phyloP scores from a whole-genome alignment of 1,140 invertebrate species.

The Diachasma alloeum region DNA sequence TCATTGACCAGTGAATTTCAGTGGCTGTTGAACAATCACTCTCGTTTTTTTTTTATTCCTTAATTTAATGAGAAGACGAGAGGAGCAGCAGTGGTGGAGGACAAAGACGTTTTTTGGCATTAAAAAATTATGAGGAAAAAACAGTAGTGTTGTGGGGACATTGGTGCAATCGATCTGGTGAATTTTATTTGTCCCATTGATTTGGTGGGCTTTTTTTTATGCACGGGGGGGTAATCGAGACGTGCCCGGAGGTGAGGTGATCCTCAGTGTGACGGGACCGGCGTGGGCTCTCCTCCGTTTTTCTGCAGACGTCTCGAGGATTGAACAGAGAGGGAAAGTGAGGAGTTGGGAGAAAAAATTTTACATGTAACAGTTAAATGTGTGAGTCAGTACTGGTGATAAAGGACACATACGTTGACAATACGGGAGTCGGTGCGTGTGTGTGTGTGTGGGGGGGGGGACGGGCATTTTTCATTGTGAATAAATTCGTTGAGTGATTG shows the following conservation, averaged over 20 bases:
- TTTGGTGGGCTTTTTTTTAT: not conserved
- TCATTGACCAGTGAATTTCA: not conserved
- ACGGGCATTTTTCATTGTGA: not conserved
- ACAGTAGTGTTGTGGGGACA: not conserved
- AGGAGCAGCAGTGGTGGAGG: slow-evolving; percentile 1
- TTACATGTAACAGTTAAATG: not conserved
- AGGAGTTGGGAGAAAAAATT: not conserved
- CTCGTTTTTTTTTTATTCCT: slow-evolving; percentile 24
- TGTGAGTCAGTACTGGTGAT: not conserved
- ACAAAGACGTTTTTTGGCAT: not conserved
- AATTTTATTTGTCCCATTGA: not conserved
- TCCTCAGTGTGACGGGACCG: slow-evolving; percentile 2
- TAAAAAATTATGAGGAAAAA: not conserved
- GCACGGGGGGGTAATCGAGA: not conserved
- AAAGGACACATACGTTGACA: not conserved
- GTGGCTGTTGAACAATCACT: not conserved
- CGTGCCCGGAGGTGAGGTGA: slow-evolving; percentile 10
- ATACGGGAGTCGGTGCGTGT: not conserved
- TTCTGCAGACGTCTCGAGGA: not conserved
- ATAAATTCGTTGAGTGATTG: too few relatives aligned
- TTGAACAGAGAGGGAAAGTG: slow-evolving; percentile 9
- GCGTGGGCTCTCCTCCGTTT: slow-evolving; percentile 8
- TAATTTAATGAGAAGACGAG: not conserved
- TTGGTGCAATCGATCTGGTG: not conserved
- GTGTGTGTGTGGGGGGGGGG: not conserved